phyloP scores from a whole-genome alignment of 2,888 invertebrate genomes.

The Parnassius glacialis region DNA sequence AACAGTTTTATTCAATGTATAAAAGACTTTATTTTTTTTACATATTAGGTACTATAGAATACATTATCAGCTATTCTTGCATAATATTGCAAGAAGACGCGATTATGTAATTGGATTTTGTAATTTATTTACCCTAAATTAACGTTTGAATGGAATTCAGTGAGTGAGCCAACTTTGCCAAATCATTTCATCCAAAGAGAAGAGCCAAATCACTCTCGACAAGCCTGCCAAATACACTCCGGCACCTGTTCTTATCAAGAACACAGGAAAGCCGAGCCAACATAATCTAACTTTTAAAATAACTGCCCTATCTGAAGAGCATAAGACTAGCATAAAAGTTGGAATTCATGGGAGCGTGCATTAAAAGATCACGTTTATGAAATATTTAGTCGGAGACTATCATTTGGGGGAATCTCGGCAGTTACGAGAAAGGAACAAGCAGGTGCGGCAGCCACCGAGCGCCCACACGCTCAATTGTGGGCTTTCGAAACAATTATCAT shows the following conservation, averaged over 20 bases:
- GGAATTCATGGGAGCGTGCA: slow-evolving; percentile 60
- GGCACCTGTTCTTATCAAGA: slow-evolving; percentile 49
- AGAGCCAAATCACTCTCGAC: slow-evolving; percentile 52
- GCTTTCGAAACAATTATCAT: slow-evolving; percentile 72
- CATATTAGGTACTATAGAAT: too few species aligned
- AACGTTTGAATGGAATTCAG: too few species aligned
- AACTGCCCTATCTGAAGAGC: slow-evolving; percentile 32
- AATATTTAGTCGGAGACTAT: slow-evolving; percentile 72
- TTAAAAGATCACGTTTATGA: slow-evolving; percentile 74
- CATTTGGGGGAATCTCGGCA: slow-evolving; percentile 51
- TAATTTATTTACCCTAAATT: too few species aligned
- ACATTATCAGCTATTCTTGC: too few species aligned
- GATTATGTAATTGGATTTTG: too few species aligned
- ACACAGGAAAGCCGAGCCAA: slow-evolving; percentile 40
- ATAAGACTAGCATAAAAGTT: slow-evolving; percentile 35
- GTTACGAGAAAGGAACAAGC: slow-evolving; percentile 56
- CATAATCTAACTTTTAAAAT: slow-evolving; percentile 59
- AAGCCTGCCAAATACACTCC: slow-evolving; percentile 47
- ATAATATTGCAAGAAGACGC: too few species aligned
- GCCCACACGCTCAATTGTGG: slow-evolving; percentile 53
- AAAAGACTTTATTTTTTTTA: too few species aligned
- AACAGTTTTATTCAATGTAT: too few species aligned
- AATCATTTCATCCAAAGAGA: slow-evolving; percentile 39
- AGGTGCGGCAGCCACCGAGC: slow-evolving; percentile 54
- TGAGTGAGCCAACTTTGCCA: slow-evolving; percentile 32